Evolutionary conservation across 2,888 invertebrate genomes (phyloP), one percentile per base, ranked within the genome.

Genomic region (Amphimallon solstitiale): DNA sequence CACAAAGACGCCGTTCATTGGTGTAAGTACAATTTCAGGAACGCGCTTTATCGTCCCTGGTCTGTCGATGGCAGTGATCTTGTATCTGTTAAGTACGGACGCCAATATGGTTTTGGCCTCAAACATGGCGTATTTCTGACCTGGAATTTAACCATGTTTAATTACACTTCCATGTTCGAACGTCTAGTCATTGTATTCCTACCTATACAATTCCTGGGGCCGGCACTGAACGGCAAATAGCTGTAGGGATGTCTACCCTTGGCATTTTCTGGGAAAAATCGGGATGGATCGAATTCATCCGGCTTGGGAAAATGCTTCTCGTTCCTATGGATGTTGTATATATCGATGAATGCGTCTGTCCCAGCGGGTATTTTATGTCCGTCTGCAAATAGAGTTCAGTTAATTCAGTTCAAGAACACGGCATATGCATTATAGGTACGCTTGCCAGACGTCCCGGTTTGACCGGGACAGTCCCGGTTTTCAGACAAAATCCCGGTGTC

Each of bases 201-300:
- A 85, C 85, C 85, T 60, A 87, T 85, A 70, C 88, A 88, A 72
- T 88, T 88, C 23, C 88, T 84, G 0, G 87, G 86, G 0, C 88
- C 88, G 7, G 87, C 87, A 70, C 88, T 88, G 62, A 89, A 89
- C 0, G 86, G 84, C 1, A 88, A 74, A 79, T 85, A 88, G 23
- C 83, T 82, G 70, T 85, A 86, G 0, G 85, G 83, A 54, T 82
- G 84, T 0, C 77, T 77, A 29, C 77, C 76, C 2, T 65, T 68
- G 2, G 72, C 75, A 12, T 79, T 74, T 65, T 80, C 74, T 1
- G 15, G n/a, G 1, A 45, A 34, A 68, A 86, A 87, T 23, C 88
- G 82, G 49, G 86, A 86, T 0, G 88, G 88, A 82, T 74, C 65
- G 56, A 74, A 85, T 35, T 77, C 81, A 48, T 85, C 76, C 0